phyloP scores from a whole-genome alignment of 30 jellyfish, hydroid and myxozoan species.

The Turritopsis rubra region DNA sequence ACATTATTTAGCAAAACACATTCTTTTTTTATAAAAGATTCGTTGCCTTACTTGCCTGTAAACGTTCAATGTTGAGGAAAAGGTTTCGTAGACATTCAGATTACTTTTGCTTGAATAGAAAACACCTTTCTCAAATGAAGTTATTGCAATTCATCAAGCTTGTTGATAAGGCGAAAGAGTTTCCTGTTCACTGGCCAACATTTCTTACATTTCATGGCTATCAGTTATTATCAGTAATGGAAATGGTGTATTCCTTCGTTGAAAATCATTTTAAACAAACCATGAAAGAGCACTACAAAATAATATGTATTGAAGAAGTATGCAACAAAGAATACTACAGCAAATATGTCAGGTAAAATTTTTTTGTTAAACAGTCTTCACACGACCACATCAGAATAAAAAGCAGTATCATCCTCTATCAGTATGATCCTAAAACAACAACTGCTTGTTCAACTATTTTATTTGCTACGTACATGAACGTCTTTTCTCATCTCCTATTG shows the following conservation, averaged over 20 bases:
- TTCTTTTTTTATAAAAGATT: too few species aligned
- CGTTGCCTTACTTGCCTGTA: neutral
- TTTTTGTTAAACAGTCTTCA: neutral
- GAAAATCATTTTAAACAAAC: neutral
- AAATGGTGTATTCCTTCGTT: neutral
- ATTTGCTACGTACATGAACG: too few species aligned
- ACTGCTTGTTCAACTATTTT: too few species aligned
- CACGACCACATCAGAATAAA: neutral
- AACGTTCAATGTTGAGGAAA: neutral
- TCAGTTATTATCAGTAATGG: neutral
- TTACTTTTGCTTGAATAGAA: neutral
- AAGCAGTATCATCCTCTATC: too few species aligned
- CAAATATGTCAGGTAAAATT: neutral
- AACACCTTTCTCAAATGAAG: neutral
- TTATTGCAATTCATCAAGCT: neutral
- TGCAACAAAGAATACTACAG: conserved; percentile 15
- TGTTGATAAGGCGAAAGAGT: neutral
- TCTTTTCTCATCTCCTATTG: too few species aligned
- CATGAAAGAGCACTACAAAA: neutral
- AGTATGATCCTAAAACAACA: too few species aligned
- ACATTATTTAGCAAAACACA: too few species aligned
- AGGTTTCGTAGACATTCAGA: too few species aligned
- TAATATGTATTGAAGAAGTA: conserved; percentile 4
- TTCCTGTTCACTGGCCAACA: conserved; percentile 16
- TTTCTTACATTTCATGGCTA: neutral